Evolutionary conservation across 2,888 invertebrate species (phyloP).

Genomic region (Acrocyrtus sp.): DNA sequence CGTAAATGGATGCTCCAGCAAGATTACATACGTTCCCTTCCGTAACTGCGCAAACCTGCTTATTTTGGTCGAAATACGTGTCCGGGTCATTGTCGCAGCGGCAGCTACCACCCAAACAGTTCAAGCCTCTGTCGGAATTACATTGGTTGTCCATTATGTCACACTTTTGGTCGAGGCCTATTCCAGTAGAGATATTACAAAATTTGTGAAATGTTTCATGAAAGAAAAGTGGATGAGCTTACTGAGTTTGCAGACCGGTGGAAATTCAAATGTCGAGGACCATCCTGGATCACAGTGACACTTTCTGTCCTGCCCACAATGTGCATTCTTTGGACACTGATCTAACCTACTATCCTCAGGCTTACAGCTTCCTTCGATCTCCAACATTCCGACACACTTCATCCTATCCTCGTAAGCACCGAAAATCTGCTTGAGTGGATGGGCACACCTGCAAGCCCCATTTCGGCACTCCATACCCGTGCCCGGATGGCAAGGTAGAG

Average conservation of each 20-base stretch:
- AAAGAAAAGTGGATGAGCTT: no score
- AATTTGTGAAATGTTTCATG: no score
- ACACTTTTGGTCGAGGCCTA: no score
- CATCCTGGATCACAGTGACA: neutral
- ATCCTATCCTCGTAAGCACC: neutral
- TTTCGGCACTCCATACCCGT: no score
- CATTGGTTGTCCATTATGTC: no score
- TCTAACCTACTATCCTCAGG: neutral
- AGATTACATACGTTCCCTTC: neutral
- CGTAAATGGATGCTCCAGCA: neutral
- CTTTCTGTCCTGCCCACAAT: neutral
- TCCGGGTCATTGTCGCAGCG: neutral
- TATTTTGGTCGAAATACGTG: neutral
- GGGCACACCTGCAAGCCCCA: neutral
- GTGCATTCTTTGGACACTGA: neutral
- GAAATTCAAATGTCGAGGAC: neutral
- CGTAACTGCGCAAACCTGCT: neutral
- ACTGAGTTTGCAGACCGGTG: neutral
- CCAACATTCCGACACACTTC: neutral
- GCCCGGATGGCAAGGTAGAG: no score
- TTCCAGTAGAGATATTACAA: neutral
- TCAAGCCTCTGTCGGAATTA: neutral
- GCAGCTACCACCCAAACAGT: neutral
- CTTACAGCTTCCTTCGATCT: neutral
- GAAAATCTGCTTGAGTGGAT: neutral